Conservation (phyloP, 2,888 invertebrate species). For the Phrixothrix hirtus region DNA sequence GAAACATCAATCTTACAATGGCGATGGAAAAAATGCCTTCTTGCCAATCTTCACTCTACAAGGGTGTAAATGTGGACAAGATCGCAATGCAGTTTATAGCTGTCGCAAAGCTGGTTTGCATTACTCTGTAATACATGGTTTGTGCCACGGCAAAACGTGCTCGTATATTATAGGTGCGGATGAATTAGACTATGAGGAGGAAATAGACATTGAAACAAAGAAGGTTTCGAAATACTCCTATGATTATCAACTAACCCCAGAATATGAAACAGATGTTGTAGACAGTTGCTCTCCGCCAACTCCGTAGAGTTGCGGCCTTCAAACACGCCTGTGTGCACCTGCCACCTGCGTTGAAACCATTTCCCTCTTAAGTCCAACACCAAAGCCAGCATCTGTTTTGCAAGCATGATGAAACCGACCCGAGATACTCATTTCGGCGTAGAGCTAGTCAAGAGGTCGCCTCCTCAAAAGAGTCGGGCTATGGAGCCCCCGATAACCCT, state of each 20-base stretch:
- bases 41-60: background rate
- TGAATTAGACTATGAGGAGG: background rate
- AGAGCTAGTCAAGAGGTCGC: too few species aligned
- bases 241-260: too few species aligned
- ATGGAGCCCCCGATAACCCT: too few species aligned
- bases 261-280: constrained; percentile 1
- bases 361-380: too few species aligned
- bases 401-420: too few species aligned
- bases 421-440: too few species aligned
- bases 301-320: too few species aligned
- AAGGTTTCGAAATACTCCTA: background rate
- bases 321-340: too few species aligned
- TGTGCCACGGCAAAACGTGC: background rate
- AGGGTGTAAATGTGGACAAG: background rate
- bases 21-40: background rate
- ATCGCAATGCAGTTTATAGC: background rate
- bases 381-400: too few species aligned
- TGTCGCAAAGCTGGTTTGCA: too few species aligned
- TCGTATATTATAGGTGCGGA: background rate
- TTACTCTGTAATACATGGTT: background rate
- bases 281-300: background rate
- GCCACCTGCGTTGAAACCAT: too few species aligned
- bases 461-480: too few species aligned
- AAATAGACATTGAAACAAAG: background rate
- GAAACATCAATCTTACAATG: background rate